Conservation (phyloP, 2,888 invertebrate genomes). For the Sarcophaga carnaria region DNA sequence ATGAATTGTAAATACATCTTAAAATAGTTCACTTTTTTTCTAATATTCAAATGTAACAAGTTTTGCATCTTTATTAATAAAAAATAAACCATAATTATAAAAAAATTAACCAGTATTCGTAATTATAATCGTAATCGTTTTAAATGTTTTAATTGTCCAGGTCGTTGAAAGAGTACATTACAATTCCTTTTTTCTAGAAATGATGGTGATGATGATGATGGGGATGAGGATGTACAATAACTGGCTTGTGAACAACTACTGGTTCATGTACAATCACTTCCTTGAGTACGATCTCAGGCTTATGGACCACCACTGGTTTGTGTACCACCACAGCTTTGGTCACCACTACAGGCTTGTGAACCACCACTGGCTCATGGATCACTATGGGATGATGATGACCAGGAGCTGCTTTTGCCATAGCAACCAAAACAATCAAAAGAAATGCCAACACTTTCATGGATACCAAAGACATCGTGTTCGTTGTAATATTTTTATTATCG, state of each 20-base stretch:
- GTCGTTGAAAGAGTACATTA: not conserved
- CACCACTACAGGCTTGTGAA: conserved; percentile 52
- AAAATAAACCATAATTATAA: not conserved
- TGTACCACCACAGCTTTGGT: conserved; percentile 54
- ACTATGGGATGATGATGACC: conserved; percentile 66
- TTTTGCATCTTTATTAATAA: conserved; percentile 3
- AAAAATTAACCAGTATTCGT: not conserved
- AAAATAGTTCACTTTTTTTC: not conserved
- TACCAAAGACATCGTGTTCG: conserved; percentile 44
- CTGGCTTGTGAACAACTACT: conserved; percentile 55
- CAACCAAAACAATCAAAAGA: conserved; percentile 38
- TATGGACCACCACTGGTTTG: conserved; percentile 56
- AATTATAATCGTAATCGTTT: conserved; percentile 16
- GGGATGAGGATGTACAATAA: conserved; percentile 41
- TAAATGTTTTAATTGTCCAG: not conserved
- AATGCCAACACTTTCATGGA: conserved; percentile 50
- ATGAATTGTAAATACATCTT: too few relatives aligned
- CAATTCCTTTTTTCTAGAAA: conserved; percentile 20
- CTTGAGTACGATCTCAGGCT: conserved; percentile 57
- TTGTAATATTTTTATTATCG: not conserved
- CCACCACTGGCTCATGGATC: conserved; percentile 64
- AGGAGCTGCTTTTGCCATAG: conserved; percentile 61
- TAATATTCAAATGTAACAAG: conserved; percentile 25
- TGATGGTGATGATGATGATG: conserved; percentile 56
- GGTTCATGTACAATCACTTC: conserved; percentile 56